phyloP scores from a whole-genome alignment of 1,140 invertebrate genomes.

The Trichomalopsis sarcophagae region DNA sequence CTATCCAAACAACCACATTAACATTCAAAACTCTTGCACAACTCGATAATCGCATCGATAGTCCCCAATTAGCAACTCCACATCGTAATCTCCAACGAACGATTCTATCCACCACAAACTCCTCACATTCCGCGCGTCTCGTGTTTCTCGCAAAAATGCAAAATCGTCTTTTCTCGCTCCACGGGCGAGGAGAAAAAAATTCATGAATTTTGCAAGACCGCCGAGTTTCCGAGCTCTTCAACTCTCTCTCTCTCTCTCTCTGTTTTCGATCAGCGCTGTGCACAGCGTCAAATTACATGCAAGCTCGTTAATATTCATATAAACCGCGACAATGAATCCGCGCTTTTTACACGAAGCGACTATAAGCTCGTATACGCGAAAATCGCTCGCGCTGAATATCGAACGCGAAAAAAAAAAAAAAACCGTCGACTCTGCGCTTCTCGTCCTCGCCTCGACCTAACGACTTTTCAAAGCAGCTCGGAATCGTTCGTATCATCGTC shows the following conservation, averaged over 20 bases:
- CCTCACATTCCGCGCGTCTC: too few relatives aligned
- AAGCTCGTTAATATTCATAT: conserved; percentile 43
- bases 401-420: neutral
- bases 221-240: neutral
- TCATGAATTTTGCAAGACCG: neutral
- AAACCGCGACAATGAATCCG: neutral
- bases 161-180: too few relatives aligned
- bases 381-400: neutral
- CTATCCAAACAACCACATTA: too few relatives aligned
- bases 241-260: neutral
- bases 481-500: neutral
- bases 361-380: neutral
- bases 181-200: neutral
- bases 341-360: neutral
- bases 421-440: neutral
- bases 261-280: neutral
- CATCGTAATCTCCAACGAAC: too few relatives aligned
- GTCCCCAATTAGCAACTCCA: too few relatives aligned
- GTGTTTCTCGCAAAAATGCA: too few relatives aligned
- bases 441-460: neutral
- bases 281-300: neutral
- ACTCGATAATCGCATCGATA: too few relatives aligned
- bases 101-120: too few relatives aligned
- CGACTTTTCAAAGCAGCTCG: neutral
- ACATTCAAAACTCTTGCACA: too few relatives aligned